Evolutionary conservation across 2,113 vertebrate genomes (phyloP).

Genomic region (Gadus macrocephalus): DNA sequence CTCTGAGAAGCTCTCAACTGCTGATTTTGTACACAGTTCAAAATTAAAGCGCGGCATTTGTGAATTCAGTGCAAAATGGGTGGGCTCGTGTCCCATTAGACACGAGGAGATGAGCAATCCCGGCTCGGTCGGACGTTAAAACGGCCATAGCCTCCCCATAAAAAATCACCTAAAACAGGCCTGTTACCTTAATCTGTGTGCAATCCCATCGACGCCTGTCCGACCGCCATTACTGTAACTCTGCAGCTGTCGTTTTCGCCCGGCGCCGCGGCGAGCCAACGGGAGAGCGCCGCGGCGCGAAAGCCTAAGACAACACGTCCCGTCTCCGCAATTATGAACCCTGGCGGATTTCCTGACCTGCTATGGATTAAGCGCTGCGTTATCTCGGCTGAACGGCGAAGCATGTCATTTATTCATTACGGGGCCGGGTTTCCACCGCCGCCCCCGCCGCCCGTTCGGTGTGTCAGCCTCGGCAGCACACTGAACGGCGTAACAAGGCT

Average conservation of each 20-base stretch:
- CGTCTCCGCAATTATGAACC: conserved; percentile 34
- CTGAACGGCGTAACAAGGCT: conserved; percentile 50
- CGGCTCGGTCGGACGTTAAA: conserved; percentile 40
- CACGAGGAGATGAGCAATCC: conserved; percentile 15
- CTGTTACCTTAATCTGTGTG: conserved; percentile 36
- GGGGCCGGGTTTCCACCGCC: conserved; percentile 27
- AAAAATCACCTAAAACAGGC: background rate
- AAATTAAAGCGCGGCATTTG: no score
- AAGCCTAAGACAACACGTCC: background rate
- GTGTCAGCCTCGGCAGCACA: conserved; percentile 23
- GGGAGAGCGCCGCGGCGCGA: background rate
- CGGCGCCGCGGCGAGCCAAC: background rate
- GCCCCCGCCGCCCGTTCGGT: conserved; percentile 24
- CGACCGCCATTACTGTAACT: conserved; percentile 32
- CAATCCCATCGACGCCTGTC: conserved; percentile 34
- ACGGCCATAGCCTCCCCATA: conserved; percentile 14
- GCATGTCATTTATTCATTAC: conserved; percentile 64
- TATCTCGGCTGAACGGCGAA: conserved; percentile 47
- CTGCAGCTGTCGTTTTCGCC: background rate
- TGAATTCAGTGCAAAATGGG: no score
- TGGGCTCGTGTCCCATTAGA: no score
- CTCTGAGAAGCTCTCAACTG: no score
- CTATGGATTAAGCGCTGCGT: conserved; percentile 41
- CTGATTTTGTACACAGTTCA: no score
- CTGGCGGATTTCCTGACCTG: conserved; percentile 9